Base-by-base conservation (phyloP, 2,113 vertebrate species). In the Progne subis region DNA sequence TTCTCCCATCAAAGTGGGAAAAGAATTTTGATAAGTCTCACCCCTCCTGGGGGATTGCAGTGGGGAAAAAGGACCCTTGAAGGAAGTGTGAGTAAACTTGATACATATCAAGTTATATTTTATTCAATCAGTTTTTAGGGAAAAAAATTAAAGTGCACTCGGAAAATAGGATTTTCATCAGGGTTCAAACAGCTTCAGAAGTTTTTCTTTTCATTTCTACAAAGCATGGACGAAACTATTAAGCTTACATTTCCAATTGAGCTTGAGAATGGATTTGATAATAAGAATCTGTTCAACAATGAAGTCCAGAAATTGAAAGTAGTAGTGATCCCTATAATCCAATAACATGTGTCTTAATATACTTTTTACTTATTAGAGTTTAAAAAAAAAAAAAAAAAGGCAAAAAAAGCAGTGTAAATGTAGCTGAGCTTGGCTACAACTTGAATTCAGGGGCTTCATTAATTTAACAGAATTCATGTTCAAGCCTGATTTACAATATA, bases 331-430 rank as follows among this genome's bases (percentile, higher is more conserved):
- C 63, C 78, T 96, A 53, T 93, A 93, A 97, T 95, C 86, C 91
- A 85, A 52, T 97, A 96, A 82, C 59, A 44, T 34, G 43, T 94
- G 34, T 78, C 84, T 86, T 95, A 93, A 88, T 92, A 49, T 69
- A 86, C 91, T 94, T 78, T 96, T 96, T 95, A 81, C 69, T 93
- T 94, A 92, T 85, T 97, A 87, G 86, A 97, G 72, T 90, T 90
- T n/a, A n/a, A 24, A 5, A 23, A 23, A 47, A 95, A 88, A 75
- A 46, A 91, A 68, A 41, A 41, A 37, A 37, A 37, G 37, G 69
- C 67, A 55, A 64, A 63, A 13, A 21, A 24, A 12, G 15, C 32
- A 43, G 5, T 26, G 34, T 71, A 61, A 74, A 68, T 69, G 44
- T 61, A 88, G 85, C 56, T 94, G 86, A 94, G 78, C 32, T 69